These are phyloP conservation scores for Mesoclemmys tuberculata DNA, from an alignment of 2,113 vertebrate species.

Conservation along the genomic window DNA sequence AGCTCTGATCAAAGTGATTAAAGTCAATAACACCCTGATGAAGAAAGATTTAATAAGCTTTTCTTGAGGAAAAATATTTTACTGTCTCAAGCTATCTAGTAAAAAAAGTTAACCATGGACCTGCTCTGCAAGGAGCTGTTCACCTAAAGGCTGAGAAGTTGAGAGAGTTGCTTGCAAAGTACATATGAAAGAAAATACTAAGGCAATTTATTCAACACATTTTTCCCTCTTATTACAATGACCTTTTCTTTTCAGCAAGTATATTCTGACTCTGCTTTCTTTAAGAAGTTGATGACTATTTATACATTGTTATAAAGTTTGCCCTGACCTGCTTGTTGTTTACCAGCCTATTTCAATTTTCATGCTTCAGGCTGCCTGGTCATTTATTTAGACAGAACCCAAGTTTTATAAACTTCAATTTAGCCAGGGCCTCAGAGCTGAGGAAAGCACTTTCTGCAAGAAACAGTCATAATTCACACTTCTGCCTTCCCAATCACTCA, in stretches of 20 bases:
- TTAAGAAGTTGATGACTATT: neutral
- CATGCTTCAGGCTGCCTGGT: neutral
- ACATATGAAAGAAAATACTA: neutral
- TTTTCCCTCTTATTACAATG: neutral
- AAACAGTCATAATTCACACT: neutral
- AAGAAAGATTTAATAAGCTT: neutral
- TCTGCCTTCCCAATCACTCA: neutral
- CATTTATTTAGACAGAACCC: neutral
- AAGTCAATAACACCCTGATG: neutral
- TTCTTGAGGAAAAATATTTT: neutral
- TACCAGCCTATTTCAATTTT: neutral
- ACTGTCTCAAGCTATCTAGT: neutral
- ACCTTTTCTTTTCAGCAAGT: neutral
- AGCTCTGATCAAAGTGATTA: neutral
- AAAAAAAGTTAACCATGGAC: neutral
- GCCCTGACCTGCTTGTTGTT: neutral
- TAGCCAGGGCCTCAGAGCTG: neutral
- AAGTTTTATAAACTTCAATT: neutral
- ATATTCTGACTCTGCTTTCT: neutral
- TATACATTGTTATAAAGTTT: neutral
- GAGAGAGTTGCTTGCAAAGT: neutral
- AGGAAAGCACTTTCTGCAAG: neutral
- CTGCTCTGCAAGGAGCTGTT: neutral
- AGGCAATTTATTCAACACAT: neutral
- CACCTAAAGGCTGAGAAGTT: neutral